Conservation (phyloP, 2,797 vertebrate genomes). For the Smutsia temminckii region DNA sequence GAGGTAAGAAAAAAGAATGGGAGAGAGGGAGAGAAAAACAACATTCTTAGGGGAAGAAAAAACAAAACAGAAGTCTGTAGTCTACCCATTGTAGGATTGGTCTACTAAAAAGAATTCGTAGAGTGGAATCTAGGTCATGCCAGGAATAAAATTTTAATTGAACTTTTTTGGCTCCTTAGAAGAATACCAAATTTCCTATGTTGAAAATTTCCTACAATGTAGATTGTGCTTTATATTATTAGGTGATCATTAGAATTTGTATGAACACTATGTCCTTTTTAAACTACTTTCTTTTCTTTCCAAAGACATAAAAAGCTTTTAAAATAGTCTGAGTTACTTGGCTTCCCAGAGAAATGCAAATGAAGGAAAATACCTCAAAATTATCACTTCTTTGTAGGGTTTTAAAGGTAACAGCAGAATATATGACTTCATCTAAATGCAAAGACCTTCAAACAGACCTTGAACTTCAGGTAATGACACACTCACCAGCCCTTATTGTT, state of each 20-base stretch:
- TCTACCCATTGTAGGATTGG: constrained; percentile 5
- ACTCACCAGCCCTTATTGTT: background rate
- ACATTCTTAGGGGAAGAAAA: background rate
- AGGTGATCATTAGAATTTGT: background rate
- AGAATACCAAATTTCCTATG: background rate
- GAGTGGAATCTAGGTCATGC: constrained; percentile 59
- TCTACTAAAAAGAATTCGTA: constrained; percentile 50
- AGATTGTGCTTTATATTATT: constrained; percentile 32
- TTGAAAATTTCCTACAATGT: constrained; percentile 15
- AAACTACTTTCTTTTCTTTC: constrained; percentile 41
- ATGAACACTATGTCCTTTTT: constrained; percentile 11
- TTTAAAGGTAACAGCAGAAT: background rate
- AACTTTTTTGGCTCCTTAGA: constrained; percentile 46
- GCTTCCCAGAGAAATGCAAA: constrained; percentile 46
- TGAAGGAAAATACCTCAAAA: constrained; percentile 43
- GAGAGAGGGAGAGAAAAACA: background rate
- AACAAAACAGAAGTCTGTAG: background rate
- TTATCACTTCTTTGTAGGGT: constrained; percentile 28
- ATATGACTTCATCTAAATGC: background rate
- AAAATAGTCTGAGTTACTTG: constrained; percentile 35
- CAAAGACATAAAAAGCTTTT: constrained; percentile 41
- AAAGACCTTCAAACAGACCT: constrained; percentile 12
- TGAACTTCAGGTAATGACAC: background rate
- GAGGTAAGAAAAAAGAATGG: background rate
- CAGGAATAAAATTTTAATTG: constrained; percentile 67